A percentile compares a stretch with the other conserved stretches of the same genome.
Conservation (phyloP, 2,113 vertebrate species). For the Alethe diademata region DNA sequence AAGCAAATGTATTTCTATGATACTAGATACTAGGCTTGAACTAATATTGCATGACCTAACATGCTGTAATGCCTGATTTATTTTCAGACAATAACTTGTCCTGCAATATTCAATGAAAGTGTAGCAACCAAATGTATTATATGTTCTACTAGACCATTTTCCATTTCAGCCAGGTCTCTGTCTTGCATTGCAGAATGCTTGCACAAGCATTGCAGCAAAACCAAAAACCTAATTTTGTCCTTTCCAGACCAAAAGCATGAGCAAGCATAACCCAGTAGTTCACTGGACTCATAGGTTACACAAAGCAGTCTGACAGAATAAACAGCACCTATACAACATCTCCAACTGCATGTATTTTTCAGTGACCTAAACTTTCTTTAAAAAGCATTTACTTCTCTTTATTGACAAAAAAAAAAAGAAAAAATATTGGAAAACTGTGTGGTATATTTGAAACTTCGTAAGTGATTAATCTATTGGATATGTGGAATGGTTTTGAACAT, state of each 20-base stretch:
- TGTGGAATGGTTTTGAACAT: background rate
- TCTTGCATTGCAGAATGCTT: background rate
- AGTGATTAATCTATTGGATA: background rate
- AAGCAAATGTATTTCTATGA: background rate
- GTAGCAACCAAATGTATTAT: background rate
- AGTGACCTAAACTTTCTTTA: background rate
- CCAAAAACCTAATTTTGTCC: background rate
- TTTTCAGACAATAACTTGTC: background rate
- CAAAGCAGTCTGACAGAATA: background rate
- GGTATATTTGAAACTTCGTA: background rate
- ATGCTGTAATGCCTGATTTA: background rate
- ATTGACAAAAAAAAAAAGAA: background rate
- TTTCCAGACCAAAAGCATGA: background rate
- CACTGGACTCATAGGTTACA: background rate
- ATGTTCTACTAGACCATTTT: background rate
- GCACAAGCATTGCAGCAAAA: background rate
- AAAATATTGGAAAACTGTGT: background rate
- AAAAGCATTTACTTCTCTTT: background rate
- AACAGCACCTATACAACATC: background rate
- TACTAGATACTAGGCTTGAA: background rate
- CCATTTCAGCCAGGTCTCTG: background rate
- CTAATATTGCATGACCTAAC: background rate
- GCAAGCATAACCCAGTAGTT: background rate
- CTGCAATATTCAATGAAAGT: background rate
- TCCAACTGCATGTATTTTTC: background rate